phyloP scores from a whole-genome alignment of 2,888 invertebrate genomes.

The Augiades crinisus region DNA sequence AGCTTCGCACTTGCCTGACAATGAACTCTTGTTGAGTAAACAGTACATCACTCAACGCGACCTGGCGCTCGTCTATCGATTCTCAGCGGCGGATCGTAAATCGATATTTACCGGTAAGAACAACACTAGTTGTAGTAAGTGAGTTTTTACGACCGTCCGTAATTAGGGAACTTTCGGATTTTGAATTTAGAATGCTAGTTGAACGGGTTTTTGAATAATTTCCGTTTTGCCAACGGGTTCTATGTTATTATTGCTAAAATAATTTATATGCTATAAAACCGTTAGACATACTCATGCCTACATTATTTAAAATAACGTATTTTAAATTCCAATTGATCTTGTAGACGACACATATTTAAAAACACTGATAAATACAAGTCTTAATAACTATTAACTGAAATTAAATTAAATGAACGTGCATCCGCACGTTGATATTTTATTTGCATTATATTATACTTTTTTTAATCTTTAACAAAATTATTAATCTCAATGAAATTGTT shows the following conservation, averaged over 20 bases:
- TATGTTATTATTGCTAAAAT: slow-evolving; percentile 16
- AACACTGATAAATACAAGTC: no score
- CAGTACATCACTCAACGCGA: slow-evolving; percentile 68
- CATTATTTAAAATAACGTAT: no score
- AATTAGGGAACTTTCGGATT: slow-evolving; percentile 55
- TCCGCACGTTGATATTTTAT: no score
- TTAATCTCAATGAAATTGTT: no score
- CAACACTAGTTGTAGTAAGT: slow-evolving; percentile 64
- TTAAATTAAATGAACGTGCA: no score
- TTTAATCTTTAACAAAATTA: no score
- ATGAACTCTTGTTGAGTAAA: slow-evolving; percentile 75
- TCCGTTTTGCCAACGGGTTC: slow-evolving; percentile 20
- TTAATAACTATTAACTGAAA: no score
- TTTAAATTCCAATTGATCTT: no score
- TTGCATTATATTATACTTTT: no score
- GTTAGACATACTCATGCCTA: not conserved
- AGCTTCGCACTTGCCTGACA: slow-evolving; percentile 72
- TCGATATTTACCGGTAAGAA: slow-evolving; percentile 57
- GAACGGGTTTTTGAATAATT: slow-evolving; percentile 25
- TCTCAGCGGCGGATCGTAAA: slow-evolving; percentile 66
- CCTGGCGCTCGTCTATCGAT: slow-evolving; percentile 67
- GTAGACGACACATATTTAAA: no score
- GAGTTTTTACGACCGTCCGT: slow-evolving; percentile 61
- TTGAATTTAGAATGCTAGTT: slow-evolving; percentile 35
- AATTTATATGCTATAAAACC: slow-evolving; percentile 1